These are phyloP conservation scores for Sebastes glaucus DNA, from an alignment of 2,797 vertebrate species.

Conservation along the genomic window DNA sequence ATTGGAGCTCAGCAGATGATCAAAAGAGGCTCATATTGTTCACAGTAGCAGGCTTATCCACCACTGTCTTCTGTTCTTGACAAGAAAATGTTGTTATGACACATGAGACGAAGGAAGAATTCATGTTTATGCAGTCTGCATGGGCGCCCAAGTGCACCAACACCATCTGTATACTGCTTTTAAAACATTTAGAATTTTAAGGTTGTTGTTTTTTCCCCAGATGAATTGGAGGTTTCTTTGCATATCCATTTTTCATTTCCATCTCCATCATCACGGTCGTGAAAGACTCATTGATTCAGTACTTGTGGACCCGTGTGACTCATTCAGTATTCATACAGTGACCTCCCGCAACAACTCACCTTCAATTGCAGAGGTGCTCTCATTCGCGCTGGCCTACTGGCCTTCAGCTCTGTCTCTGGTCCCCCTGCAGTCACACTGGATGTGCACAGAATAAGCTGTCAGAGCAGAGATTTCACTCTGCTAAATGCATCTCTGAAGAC, in stretches of 20 bases:
- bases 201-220: not conserved
- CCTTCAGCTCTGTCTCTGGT: constrained; percentile 55
- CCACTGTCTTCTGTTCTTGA: constrained; percentile 35
- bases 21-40: constrained; percentile 59
- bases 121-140: constrained; percentile 11
- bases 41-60: constrained; percentile 23
- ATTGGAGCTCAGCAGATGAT: constrained; percentile 68
- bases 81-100: constrained; percentile 38
- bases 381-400: constrained; percentile 55
- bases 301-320: constrained; percentile 44
- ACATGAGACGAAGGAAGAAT: constrained; percentile 11
- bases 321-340: constrained; percentile 73
- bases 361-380: constrained; percentile 63
- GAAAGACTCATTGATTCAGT: constrained; percentile 46
- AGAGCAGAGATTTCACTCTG: constrained; percentile 61
- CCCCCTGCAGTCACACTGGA: constrained; percentile 37
- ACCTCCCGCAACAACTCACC: constrained; percentile 66
- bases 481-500: constrained; percentile 64
- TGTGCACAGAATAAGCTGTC: constrained; percentile 74
- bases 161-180: constrained; percentile 40
- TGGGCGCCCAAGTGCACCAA: constrained; percentile 28
- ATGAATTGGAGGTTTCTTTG: constrained; percentile 21
- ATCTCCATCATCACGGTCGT: constrained; percentile 31
- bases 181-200: constrained; percentile 37
- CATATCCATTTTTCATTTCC: constrained; percentile 44